Base-by-base conservation (phyloP, 2,888 invertebrate genomes). In the Loripinus fragilis region DNA sequence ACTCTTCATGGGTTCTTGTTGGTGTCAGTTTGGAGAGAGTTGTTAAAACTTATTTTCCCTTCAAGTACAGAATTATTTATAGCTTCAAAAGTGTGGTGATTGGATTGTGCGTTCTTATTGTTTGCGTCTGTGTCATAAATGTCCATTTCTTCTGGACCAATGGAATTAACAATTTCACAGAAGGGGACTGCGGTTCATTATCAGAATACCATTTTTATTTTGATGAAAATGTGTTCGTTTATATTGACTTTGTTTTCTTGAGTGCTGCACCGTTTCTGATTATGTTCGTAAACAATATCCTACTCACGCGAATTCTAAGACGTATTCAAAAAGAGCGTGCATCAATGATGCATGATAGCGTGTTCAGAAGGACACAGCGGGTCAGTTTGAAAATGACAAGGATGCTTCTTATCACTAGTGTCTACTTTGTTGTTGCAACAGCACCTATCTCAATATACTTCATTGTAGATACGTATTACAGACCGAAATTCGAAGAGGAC, bases 1-100 rank as follows among this genome's bases (percentile, higher is more conserved):
- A 81, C 17, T 88, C 87, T 2, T 86, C 87, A 0, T 88, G 87
- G 87, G 85, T 86, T 28, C 75, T 88, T 12, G 87, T 86, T 3
- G 76, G 85, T 7, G 86, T 88, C 7, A 71, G 86, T 8, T 28
- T 81, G 0, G 86, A 86, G 67, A 72, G 87, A n/a, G 68, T 85
- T 45, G 68, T 88, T 0, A 87, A 87, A 72, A 86, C 81, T 0
- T 77, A 85, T 45, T 72, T 83, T 52, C 80, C 83, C 23, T 50
- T 80, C 3, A 68, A 65, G 17, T 84, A 80, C 55, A 72, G 74
- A n/a, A 28, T 45, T 8, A 28, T 80, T 3, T 80, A 67, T 30
- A 78, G 76, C 1, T 60, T 66, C n/a, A 78, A 78, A 30, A 85
- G 76, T 38, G 79, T 81, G 0, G 71, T 38, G 12, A 78, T 77